These are phyloP conservation scores for Drosophila pectinifera DNA, from an alignment of 1,140 invertebrate genomes.

Conservation along the genomic window DNA sequence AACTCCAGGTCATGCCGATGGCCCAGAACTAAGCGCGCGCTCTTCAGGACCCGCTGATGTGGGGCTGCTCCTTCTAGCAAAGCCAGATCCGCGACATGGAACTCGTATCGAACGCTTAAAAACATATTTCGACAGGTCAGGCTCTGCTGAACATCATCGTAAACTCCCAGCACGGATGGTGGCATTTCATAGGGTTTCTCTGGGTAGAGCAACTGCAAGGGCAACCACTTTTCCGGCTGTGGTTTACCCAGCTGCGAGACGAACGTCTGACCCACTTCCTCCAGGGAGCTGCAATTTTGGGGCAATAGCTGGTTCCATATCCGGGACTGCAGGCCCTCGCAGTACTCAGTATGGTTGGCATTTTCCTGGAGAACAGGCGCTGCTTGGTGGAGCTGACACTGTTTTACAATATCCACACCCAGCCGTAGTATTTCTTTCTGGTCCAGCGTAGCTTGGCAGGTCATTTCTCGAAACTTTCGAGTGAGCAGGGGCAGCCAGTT, in stretches of 20 bases:
- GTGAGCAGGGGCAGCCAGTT: conserved; percentile 55
- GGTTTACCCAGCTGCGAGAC: conserved; percentile 74
- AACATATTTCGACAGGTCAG: conserved; percentile 77
- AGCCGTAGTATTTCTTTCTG: conserved; percentile 38
- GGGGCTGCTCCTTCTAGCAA: conserved; percentile 32
- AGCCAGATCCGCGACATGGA: conserved; percentile 46
- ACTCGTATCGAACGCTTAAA: conserved; percentile 72
- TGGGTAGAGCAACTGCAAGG: conserved; percentile 46
- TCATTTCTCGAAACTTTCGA: not conserved
- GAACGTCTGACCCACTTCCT: conserved; percentile 35
- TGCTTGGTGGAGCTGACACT: conserved; percentile 55
- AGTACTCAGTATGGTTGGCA: conserved; percentile 67
- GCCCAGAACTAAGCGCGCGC: conserved; percentile 58
- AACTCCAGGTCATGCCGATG: conserved; percentile 74
- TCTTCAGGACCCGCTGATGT: conserved; percentile 62
- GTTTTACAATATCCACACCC: conserved; percentile 56
- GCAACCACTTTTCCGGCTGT: conserved; percentile 60
- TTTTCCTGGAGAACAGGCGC: conserved; percentile 20
- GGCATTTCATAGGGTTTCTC: conserved; percentile 18
- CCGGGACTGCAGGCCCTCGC: conserved; percentile 51
- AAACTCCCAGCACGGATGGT: conserved; percentile 45
- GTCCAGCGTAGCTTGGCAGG: conserved; percentile 26
- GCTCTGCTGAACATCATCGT: conserved; percentile 39
- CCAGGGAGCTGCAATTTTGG: conserved; percentile 29
- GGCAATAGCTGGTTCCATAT: conserved; percentile 63